Percentiles rank a stretch among this genome's conserved stretches.
Evolutionary conservation across 1,140 invertebrate genomes (phyloP).

Genomic region (Acyrthosiphon pisum): DNA sequence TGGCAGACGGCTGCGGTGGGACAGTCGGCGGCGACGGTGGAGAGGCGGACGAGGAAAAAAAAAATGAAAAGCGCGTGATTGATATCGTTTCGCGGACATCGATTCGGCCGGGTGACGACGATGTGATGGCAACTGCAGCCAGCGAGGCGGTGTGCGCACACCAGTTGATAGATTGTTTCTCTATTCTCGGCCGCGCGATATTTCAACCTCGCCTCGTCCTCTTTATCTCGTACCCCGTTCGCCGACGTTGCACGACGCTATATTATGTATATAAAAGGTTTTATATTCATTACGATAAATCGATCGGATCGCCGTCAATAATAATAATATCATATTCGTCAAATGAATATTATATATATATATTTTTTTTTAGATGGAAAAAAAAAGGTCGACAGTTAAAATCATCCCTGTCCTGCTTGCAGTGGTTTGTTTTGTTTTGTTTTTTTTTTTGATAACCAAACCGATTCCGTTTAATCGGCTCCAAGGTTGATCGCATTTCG

Average conservation of each 20-base stretch:
- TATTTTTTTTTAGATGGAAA: not conserved
- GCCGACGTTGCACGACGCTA: not conserved
- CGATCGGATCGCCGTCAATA: conserved; percentile 21
- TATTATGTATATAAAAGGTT: not conserved
- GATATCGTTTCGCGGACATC: conserved; percentile 50
- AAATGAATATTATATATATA: not conserved
- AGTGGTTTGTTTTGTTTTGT: not conserved
- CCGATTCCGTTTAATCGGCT: not conserved
- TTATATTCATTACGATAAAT: conserved; percentile 43
- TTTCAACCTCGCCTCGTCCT: not conserved
- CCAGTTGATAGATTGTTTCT: conserved; percentile 53
- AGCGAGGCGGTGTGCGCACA: not conserved
- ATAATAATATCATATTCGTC: conserved; percentile 19
- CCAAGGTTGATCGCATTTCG: not conserved
- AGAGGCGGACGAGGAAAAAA: not conserved
- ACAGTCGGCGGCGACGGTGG: not conserved
- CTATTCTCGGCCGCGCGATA: conserved; percentile 22
- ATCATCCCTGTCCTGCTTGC: not conserved
- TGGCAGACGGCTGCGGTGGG: not conserved
- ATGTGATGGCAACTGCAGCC: not conserved
- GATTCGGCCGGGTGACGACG: conserved; percentile 16
- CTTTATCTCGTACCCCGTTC: not conserved
- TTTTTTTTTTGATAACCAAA: not conserved
- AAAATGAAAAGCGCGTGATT: conserved; percentile 32
- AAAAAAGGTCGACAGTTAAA: not conserved